Percentiles rank a stretch among this genome's conserved stretches.
Evolutionary conservation across 2,797 vertebrate species (phyloP).

Genomic region (Clarias platycephalus): DNA sequence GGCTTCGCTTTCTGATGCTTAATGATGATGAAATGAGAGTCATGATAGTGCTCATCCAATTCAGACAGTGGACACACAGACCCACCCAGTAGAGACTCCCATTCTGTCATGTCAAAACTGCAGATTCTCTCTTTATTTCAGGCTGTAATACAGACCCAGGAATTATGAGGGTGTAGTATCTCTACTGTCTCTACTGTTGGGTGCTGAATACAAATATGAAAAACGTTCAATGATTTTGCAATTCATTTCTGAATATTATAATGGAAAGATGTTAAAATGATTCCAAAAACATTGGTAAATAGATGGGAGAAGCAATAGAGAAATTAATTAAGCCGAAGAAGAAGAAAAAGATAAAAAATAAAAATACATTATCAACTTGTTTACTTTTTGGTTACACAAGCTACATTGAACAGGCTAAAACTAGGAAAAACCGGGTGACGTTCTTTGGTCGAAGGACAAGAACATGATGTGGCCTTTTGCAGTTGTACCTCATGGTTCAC

Average conservation of each 20-base stretch:
- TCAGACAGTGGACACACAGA: background rate
- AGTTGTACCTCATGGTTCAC: background rate
- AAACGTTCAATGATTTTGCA: background rate
- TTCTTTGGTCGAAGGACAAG: background rate
- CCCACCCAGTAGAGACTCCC: conserved; percentile 9
- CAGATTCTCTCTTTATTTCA: background rate
- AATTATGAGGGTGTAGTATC: background rate
- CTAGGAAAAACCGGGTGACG: background rate
- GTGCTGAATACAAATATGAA: background rate
- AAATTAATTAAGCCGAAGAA: too few relatives aligned
- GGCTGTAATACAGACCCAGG: background rate
- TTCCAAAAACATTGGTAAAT: background rate
- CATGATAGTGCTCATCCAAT: background rate
- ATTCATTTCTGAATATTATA: background rate
- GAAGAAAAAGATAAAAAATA: background rate
- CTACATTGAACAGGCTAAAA: too few relatives aligned
- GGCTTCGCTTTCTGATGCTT: background rate
- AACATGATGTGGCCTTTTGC: background rate
- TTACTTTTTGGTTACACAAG: background rate
- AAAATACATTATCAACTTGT: background rate
- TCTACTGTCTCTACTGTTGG: background rate
- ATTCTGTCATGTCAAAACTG: background rate
- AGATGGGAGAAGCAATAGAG: background rate
- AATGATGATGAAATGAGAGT: conserved; percentile 23
- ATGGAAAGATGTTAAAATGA: background rate